Percentiles rank a stretch among this genome's conserved stretches.
Conservation (phyloP, 2,888 invertebrate species). For the Monoplex corrugatus region DNA sequence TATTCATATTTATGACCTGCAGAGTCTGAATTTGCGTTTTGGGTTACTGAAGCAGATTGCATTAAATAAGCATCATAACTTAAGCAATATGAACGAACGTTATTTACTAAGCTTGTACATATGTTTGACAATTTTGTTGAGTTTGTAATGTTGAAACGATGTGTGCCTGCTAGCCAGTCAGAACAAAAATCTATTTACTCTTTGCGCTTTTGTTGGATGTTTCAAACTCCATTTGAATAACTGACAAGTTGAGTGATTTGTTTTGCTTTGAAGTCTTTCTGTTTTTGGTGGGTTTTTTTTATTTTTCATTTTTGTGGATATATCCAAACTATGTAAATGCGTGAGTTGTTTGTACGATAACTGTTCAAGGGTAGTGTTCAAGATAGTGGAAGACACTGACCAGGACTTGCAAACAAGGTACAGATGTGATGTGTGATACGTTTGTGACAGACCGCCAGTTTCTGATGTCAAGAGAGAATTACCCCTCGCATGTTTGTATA, state of each 20-base stretch:
- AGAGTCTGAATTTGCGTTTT: too few relatives aligned
- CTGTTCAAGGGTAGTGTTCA: not conserved
- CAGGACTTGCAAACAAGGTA: not conserved
- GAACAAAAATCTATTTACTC: not conserved
- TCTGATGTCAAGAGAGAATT: constrained; percentile 33
- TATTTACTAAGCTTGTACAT: not conserved
- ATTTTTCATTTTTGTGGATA: not conserved
- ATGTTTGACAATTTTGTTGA: not conserved
- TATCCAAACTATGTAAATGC: not conserved
- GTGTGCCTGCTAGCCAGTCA: constrained; percentile 17
- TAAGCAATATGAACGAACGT: not conserved
- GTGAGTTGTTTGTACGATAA: not conserved
- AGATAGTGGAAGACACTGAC: not conserved
- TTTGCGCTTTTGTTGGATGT: not conserved
- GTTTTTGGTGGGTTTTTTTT: too few relatives aligned
- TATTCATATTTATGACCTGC: too few relatives aligned
- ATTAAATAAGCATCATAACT: not conserved
- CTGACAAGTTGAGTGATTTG: not conserved
- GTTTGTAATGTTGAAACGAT: not conserved
- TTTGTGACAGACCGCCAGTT: not conserved
- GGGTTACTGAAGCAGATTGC: not conserved
- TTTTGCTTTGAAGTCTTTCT: not conserved
- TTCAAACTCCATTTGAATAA: constrained; percentile 10
- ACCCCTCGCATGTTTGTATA: constrained; percentile 41
- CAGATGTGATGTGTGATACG: not conserved